These are phyloP conservation scores for Acropora yongei DNA, from an alignment of 64 coral and sea anemone genomes.

Conservation along the genomic window DNA sequence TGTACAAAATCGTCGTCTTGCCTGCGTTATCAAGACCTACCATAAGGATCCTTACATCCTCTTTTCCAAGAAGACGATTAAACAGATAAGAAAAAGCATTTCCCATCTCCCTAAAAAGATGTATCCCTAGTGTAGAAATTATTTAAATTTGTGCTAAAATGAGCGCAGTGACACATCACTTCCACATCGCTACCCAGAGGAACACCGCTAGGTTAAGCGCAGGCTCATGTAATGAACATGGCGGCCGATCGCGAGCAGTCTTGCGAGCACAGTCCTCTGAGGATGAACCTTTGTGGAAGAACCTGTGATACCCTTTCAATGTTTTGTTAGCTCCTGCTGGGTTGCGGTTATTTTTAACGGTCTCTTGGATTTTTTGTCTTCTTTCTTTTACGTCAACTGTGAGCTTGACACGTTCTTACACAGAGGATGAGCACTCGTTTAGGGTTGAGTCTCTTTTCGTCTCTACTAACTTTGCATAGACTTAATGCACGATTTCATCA, in stretches of 20 bases:
- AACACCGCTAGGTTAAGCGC: slow-evolving; percentile 39
- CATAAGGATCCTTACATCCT: slow-evolving; percentile 97
- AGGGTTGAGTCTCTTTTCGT: background rate
- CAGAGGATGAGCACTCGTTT: background rate
- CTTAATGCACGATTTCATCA: background rate
- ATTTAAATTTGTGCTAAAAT: background rate
- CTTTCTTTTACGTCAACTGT: too few relatives aligned
- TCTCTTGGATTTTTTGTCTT: too few relatives aligned
- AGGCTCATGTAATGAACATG: background rate
- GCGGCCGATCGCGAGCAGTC: background rate
- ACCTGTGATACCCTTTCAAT: too few relatives aligned
- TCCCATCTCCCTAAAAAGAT: slow-evolving; percentile 68
- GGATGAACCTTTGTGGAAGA: too few relatives aligned
- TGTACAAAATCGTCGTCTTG: slow-evolving; percentile 98
- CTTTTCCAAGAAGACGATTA: slow-evolving; percentile 87
- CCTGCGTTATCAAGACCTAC: slow-evolving; percentile 95
- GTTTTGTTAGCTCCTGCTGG: too few relatives aligned
- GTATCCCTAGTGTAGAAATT: background rate
- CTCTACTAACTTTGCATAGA: background rate
- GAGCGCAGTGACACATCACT: background rate
- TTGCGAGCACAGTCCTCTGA: too few relatives aligned
- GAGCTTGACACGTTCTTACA: too few relatives aligned
- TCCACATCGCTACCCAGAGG: slow-evolving; percentile 64
- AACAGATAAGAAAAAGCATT: slow-evolving; percentile 86
- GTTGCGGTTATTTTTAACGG: too few relatives aligned